A percentile compares a stretch with the other conserved stretches of the same genome.
Conservation (phyloP, 2,113 vertebrate genomes). For the Syngnathoides biaculeatus region DNA sequence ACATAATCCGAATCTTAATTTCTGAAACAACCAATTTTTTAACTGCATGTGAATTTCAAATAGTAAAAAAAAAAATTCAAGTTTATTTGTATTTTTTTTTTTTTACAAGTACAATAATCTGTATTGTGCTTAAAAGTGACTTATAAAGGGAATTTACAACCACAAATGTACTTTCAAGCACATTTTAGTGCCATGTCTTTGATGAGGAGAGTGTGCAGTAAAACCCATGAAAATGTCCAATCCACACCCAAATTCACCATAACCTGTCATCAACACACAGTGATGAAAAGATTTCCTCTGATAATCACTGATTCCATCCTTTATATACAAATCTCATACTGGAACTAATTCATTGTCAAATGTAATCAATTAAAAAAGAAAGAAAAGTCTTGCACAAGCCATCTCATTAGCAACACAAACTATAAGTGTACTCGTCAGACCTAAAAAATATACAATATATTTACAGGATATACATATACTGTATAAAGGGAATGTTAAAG, state of each 20-base stretch:
- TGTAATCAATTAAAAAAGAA: slow-evolving; percentile 39
- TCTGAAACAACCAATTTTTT: slow-evolving; percentile 14
- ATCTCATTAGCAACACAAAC: slow-evolving; percentile 31
- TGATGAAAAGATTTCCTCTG: slow-evolving; percentile 19
- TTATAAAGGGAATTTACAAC: not conserved
- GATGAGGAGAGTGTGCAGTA: slow-evolving; percentile 19
- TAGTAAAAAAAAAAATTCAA: slow-evolving; percentile 1
- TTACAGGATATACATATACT: slow-evolving; percentile 81
- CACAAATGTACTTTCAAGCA: not conserved
- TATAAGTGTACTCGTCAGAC: slow-evolving; percentile 46
- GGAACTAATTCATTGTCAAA: slow-evolving; percentile 18
- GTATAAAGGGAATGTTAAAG: slow-evolving; percentile 79
- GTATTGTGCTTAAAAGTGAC: slow-evolving; percentile 55
- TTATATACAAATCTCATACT: slow-evolving; percentile 38
- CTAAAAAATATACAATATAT: slow-evolving; percentile 87
- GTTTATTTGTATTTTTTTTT: not conserved
- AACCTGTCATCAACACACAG: slow-evolving; percentile 21
- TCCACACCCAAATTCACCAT: slow-evolving; percentile 8
- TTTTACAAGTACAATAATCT: slow-evolving; percentile 13
- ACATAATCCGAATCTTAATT: slow-evolving; percentile 17
- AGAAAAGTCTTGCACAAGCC: slow-evolving; percentile 43
- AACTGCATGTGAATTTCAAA: slow-evolving; percentile 20
- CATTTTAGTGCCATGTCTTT: slow-evolving; percentile 14
- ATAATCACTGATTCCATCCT: slow-evolving; percentile 11
- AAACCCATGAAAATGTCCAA: slow-evolving; percentile 31